Evolutionary conservation across 2,797 vertebrate species (phyloP).

Genomic region (Lagorchestes hirsutus): DNA sequence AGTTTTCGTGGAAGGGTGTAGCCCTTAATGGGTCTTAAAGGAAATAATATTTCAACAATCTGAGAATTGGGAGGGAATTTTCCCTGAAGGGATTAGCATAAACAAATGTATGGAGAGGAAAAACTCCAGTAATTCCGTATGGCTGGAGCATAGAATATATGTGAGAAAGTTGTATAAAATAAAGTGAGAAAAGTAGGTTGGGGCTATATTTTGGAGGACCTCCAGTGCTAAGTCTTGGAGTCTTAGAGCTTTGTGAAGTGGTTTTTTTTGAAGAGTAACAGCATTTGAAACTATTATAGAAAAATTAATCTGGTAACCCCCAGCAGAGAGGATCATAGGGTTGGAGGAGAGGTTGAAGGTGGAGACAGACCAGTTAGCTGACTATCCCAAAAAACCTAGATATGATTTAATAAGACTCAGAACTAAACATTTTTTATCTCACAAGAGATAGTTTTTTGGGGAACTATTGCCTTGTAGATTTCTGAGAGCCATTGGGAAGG

Average conservation of each 20-base stretch:
- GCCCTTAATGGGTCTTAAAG: background rate
- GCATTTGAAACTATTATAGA: background rate
- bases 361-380: too few species aligned
- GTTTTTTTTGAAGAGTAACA: background rate
- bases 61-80: too few species aligned
- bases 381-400: background rate
- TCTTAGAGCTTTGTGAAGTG: background rate
- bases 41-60: too few species aligned
- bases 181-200: background rate
- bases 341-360: background rate
- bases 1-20: background rate
- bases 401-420: background rate
- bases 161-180: background rate
- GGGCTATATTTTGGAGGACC: background rate
- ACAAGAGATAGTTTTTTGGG: background rate
- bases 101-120: too few species aligned
- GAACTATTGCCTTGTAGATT: background rate
- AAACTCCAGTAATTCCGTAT: too few species aligned
- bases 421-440: background rate
- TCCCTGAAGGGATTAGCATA: too few species aligned
- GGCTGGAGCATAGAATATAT: background rate
- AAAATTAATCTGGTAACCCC: too few species aligned
- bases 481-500: background rate
- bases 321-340: too few species aligned
- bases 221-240: background rate